Base-by-base conservation (phyloP, 2,113 vertebrate species). In the Nesogale talazaci region DNA sequence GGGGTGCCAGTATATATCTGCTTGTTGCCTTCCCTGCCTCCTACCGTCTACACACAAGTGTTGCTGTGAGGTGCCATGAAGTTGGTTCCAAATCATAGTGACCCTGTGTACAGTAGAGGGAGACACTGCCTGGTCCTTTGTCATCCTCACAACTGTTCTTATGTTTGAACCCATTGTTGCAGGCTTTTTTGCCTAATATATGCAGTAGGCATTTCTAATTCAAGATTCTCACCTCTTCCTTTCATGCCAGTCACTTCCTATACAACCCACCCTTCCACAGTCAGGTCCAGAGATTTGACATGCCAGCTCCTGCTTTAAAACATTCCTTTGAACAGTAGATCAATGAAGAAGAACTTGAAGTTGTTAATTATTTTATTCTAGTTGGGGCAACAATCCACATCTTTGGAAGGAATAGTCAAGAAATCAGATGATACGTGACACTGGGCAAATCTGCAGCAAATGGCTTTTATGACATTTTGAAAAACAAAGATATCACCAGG, bases 241-340 rank as follows among this genome's bases (percentile, higher is more conserved):
- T 40, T 52, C 65, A 34, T 29, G 61, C 86, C 63, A 83, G 63
- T 77, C 70, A 81, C n/a, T 20, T 83, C 56, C 10, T 22, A 2
- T 76, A 57, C n/a, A 46, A 83, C 16, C 9, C 57, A 83, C 20
- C 12, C 34, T 76, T 61, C 59, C 31, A n/a, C 15, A 6, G 23
- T 56, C 61, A 9, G 5, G 6, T 22, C 56, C 20, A 42, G 36
- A 27, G 61, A 77, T 9, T 80, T 52, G 57, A 22, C 15, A 72
- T n/a, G 77, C 89, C 52, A 40, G 17, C 36, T 76, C 56, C 27
- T 38, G 38, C 17, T 52, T 56, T 57, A 70, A 91, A 85, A 57
- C n/a, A 74, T 40, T 88, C 42, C 31, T 57, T 92, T 40, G 61
- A 88, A 81, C 34, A 78, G 76, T 72, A 57, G 40, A 70, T 70